Evolutionary conservation across 2,888 invertebrate species (phyloP), one percentile per base, ranked within the genome.

Genomic region (Thymelicus sylvestris): DNA sequence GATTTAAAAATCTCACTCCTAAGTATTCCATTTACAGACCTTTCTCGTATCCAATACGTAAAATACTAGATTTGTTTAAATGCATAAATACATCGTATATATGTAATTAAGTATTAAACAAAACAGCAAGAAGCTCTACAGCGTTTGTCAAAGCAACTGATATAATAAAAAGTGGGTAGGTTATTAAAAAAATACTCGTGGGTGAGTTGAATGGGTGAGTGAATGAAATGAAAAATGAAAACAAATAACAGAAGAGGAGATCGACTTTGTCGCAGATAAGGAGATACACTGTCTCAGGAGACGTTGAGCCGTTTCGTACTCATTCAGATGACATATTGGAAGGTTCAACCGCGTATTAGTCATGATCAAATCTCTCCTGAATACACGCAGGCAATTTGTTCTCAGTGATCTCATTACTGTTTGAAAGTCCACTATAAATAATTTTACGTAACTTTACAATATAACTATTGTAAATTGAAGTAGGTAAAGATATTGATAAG

Each of bases 311-410:
- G 38, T 15, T 62, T 52, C 61, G 67, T 41, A 60, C 38, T 52
- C 55, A 67, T 67, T 62, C 67, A 67, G 67, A 62, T 55, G 67
- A 67, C 62, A 67, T 62, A 67, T 67, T 61, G 67, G 61, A 67
- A 67, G 67, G 67, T 67, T 52, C 44, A 61, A 62, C 52, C 62
- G 19, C 67, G 67, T 62, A 68, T 68, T 62, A 68, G 62, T 62
- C 62, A 62, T 31, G 55, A 31, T 68, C 62, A 62, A 68, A 66
- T 66, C 62, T 55, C 62, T 38, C 44, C 41, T 55, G 61, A 44
- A 67, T 61, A 52, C 44, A 68, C 44, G 44, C 24, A 44, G 55
- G 62, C 67, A 68, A 67, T 68, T 68, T 68, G 67, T 62, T 55
- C 24, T 44, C 31, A 4, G 44, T 10, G 39, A 44, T 55, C 44